A percentile compares a stretch with the other conserved stretches of the same genome.
These are phyloP conservation scores for Rhinopithecus roxellana DNA, from an alignment of 2,113 vertebrate genomes.

Conservation along the genomic window DNA sequence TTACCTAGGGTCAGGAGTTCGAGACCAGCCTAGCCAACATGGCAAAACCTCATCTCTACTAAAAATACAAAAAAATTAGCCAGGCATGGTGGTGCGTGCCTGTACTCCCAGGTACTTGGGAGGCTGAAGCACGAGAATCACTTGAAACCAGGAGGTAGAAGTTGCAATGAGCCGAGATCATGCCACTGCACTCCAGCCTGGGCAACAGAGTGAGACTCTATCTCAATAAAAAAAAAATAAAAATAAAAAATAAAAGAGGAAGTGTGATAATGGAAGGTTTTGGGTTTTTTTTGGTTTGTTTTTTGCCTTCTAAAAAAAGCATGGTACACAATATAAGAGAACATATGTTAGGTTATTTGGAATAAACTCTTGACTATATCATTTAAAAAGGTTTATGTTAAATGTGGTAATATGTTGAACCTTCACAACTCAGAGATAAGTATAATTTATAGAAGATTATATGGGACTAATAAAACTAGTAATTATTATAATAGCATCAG, in stretches of 20 bases:
- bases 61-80: too few species aligned
- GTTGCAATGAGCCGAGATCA: too few species aligned
- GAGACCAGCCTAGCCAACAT: too few species aligned
- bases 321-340: not conserved
- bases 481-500: not conserved
- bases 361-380: not conserved
- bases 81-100: too few species aligned
- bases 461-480: not conserved
- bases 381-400: conserved; percentile 1
- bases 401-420: not conserved
- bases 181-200: too few species aligned
- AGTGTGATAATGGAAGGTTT: not conserved
- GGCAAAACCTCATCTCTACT: too few species aligned
- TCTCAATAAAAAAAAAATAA: not conserved
- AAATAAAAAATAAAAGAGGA: not conserved
- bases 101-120: too few species aligned
- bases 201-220: too few species aligned
- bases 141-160: too few species aligned
- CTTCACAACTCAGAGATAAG: not conserved
- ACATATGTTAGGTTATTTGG: not conserved
- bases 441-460: not conserved
- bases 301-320: not conserved
- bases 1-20: too few species aligned
- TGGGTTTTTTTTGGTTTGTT: not conserved
- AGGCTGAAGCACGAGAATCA: too few species aligned